Conservation (phyloP, 2,888 invertebrate species). For the Malachius bipustulatus region DNA sequence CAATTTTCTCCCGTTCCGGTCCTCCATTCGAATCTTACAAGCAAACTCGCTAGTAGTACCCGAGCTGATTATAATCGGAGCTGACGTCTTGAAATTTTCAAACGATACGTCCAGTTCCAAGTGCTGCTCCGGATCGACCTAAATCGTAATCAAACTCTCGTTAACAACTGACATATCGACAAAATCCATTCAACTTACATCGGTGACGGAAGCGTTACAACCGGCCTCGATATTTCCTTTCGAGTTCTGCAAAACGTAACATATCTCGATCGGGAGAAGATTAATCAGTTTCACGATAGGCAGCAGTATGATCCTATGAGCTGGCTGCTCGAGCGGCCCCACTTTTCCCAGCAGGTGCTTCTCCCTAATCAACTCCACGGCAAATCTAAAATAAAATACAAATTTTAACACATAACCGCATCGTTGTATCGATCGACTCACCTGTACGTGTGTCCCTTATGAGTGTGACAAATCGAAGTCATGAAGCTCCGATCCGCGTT, state of each 20-base stretch:
- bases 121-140: constrained; percentile 61
- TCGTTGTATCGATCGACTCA: not conserved
- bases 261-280: constrained; percentile 73
- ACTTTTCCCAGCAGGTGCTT: constrained; percentile 42
- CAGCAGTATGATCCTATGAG: constrained; percentile 74
- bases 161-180: too few species aligned
- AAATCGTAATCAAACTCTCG: too few species aligned
- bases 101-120: constrained; percentile 64
- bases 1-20: constrained; percentile 58
- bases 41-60: constrained; percentile 27
- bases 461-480: constrained; percentile 37
- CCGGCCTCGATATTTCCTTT: constrained; percentile 29
- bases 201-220: constrained; percentile 29
- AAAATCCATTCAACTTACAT: too few species aligned
- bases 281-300: constrained; percentile 79
- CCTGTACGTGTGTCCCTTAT: constrained; percentile 38
- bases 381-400: constrained; percentile 4
- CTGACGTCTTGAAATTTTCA: constrained; percentile 59
- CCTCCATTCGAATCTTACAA: constrained; percentile 55
- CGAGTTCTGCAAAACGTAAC: constrained; percentile 44
- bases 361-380: constrained; percentile 62
- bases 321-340: constrained; percentile 49
- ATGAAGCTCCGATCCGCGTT: constrained; percentile 34
- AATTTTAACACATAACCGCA: too few species aligned
- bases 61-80: constrained; percentile 27